phyloP scores from a whole-genome alignment of 37 sponge, comb jelly and placozoan genomes.

The Oopsacas minuta region DNA sequence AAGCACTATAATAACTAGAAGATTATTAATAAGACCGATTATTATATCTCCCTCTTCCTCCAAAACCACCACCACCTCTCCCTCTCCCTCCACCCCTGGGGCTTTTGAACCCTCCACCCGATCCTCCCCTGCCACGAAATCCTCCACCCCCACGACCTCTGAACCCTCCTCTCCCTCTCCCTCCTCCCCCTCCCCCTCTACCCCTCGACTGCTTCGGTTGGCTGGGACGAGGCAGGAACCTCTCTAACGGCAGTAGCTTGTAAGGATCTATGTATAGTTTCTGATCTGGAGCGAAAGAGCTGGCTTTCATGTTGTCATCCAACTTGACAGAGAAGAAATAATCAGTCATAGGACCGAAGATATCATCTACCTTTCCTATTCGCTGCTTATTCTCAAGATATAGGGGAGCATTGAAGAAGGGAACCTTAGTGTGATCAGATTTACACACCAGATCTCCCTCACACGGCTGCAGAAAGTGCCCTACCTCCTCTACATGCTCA shows the following conservation, averaged over 20 bases:
- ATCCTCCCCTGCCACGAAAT: neutral
- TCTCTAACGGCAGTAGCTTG: conserved; percentile 65
- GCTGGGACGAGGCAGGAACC: conserved; percentile 73
- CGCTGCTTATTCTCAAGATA: conserved; percentile 95
- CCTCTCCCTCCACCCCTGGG: conserved; percentile 19
- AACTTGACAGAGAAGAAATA: conserved; percentile 84
- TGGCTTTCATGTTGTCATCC: conserved; percentile 59
- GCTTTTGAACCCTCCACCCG: neutral
- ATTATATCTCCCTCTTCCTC: too few relatives aligned
- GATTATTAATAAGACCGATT: too few relatives aligned
- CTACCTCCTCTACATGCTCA: conserved; percentile 40
- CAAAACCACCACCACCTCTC: too few relatives aligned
- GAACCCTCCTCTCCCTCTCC: neutral
- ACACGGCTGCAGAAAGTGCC: conserved; percentile 72
- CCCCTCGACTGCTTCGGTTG: neutral
- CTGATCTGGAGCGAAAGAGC: conserved; percentile 56
- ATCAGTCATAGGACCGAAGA: conserved; percentile 86
- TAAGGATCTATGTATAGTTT: conserved; percentile 88
- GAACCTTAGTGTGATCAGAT: conserved; percentile 60
- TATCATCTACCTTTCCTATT: conserved; percentile 95
- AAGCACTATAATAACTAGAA: too few relatives aligned
- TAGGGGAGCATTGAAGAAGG: conserved; percentile 95
- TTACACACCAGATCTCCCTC: conserved; percentile 90
- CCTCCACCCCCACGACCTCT: neutral
- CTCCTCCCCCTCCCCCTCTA: neutral